Evolutionary conservation across 2,797 vertebrate species (phyloP).

Genomic region (Helostoma temminkii): DNA sequence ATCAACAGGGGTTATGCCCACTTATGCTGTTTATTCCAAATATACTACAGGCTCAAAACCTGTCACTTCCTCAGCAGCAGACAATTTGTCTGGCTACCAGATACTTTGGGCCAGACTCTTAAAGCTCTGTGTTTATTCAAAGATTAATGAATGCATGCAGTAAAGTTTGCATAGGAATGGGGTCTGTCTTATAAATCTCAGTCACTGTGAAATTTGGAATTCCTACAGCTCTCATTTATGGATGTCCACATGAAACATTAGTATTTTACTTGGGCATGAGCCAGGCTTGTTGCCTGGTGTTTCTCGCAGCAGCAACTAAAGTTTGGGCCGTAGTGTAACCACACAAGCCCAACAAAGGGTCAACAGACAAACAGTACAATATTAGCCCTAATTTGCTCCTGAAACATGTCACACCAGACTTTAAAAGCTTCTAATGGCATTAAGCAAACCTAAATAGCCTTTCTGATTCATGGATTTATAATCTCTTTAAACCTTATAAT

Average conservation of each 20-base stretch:
- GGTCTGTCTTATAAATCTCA: slow-evolving; percentile 1
- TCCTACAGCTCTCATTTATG: slow-evolving; percentile 5
- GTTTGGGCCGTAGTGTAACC: not conserved
- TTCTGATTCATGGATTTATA: too few relatives aligned
- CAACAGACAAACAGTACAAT: too few relatives aligned
- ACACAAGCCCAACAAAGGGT: not conserved
- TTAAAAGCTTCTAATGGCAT: too few relatives aligned
- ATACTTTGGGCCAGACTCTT: slow-evolving; percentile 3
- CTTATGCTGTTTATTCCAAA: slow-evolving; percentile 28
- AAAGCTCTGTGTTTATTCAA: slow-evolving; percentile 12
- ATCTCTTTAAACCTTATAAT: too few relatives aligned
- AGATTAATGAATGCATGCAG: slow-evolving; percentile 11
- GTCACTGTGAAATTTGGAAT: slow-evolving; percentile 12
- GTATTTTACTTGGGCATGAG: not conserved
- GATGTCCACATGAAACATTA: not conserved
- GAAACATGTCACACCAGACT: too few relatives aligned
- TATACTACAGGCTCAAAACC: slow-evolving; percentile 24
- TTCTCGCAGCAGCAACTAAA: not conserved
- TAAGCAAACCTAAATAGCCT: too few relatives aligned
- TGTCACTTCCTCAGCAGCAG: slow-evolving; percentile 2
- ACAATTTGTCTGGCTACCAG: not conserved
- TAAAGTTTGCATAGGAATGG: not conserved
- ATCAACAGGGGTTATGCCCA: not conserved
- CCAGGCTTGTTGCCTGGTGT: not conserved
- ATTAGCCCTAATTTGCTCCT: too few relatives aligned